Conservation (phyloP, 2,113 vertebrate genomes). For the Lycaon pictus region DNA sequence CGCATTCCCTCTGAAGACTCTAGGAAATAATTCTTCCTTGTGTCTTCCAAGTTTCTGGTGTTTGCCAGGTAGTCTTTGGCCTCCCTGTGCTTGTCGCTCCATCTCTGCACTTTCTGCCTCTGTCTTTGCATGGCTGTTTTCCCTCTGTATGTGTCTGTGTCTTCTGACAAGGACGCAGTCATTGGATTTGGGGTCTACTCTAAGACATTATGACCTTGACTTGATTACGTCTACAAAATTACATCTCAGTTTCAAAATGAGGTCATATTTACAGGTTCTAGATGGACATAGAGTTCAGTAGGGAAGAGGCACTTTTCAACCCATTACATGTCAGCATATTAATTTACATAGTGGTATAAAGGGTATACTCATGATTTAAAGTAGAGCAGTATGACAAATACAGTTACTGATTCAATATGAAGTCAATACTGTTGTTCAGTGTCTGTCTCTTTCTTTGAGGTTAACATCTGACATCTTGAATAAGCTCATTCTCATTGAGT, state of each 20-base stretch:
- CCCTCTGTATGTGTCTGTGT: neutral
- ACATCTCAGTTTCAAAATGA: constrained; percentile 39
- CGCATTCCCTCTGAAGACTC: neutral
- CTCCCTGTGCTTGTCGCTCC: neutral
- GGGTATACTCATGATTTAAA: neutral
- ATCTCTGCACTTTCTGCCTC: neutral
- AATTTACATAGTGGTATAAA: constrained; percentile 19
- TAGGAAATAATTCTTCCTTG: neutral
- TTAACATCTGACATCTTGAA: neutral
- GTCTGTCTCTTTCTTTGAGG: neutral
- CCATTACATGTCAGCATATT: neutral
- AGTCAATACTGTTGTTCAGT: neutral
- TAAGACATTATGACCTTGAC: neutral
- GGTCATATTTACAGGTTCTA: neutral
- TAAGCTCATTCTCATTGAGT: neutral
- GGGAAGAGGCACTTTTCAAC: neutral
- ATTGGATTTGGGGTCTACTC: neutral
- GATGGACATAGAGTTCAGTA: neutral
- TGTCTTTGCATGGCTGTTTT: neutral
- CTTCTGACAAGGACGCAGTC: neutral
- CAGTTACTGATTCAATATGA: neutral
- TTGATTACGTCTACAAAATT: neutral
- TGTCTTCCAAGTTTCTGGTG: neutral
- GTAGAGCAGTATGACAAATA: neutral
- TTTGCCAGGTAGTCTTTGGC: neutral